Evolutionary conservation across 2,113 vertebrate species (phyloP).

Genomic region (Chamaea fasciata): DNA sequence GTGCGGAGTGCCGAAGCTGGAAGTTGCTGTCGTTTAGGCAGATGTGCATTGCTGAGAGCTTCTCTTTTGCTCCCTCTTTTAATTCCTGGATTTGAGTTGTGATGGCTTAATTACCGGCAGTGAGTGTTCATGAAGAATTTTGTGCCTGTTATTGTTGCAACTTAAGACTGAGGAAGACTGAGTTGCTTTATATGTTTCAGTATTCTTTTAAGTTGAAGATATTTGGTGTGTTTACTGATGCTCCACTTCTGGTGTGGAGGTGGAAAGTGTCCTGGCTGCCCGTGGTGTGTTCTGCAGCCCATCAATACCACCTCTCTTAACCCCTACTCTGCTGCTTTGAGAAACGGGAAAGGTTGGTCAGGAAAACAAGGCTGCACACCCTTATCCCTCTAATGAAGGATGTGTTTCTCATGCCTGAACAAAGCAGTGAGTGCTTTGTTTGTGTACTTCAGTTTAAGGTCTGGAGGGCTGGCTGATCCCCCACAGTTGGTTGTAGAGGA

Average conservation of each 20-base stretch:
- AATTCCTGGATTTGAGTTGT: not conserved
- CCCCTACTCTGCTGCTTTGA: not conserved
- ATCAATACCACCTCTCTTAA: fast-evolving
- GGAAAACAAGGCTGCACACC: not conserved
- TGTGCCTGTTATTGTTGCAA: not conserved
- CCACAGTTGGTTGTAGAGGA: not conserved
- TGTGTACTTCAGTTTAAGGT: not conserved
- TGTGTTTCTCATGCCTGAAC: not conserved
- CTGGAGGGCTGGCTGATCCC: not conserved
- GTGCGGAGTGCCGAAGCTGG: not conserved
- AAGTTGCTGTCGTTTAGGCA: not conserved
- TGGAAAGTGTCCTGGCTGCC: not conserved
- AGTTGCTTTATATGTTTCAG: not conserved
- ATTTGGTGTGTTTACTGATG: not conserved
- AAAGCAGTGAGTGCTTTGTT: not conserved
- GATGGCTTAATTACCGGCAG: not conserved
- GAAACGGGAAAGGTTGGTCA: fast-evolving
- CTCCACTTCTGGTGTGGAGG: not conserved
- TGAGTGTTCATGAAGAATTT: not conserved
- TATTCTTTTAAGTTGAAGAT: not conserved
- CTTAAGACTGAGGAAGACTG: not conserved
- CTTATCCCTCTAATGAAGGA: not conserved
- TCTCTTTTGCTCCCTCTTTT: not conserved
- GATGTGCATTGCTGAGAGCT: not conserved
- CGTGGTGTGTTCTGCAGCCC: not conserved